phyloP scores from a whole-genome alignment of 2,113 vertebrate genomes.

The Eubucco bourcierii region DNA sequence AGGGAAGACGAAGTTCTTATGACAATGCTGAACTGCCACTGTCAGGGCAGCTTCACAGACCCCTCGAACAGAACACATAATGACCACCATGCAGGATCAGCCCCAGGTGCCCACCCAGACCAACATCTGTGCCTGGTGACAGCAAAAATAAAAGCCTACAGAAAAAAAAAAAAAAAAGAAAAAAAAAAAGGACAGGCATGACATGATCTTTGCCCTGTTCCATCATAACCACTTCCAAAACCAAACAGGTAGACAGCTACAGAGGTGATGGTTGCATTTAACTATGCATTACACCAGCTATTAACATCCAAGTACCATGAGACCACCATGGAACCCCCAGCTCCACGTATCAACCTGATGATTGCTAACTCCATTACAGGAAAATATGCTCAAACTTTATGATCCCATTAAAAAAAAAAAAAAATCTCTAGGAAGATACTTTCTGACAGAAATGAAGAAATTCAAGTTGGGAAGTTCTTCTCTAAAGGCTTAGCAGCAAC shows the following conservation, averaged over 20 bases:
- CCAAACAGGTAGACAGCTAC: neutral
- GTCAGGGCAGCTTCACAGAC: neutral
- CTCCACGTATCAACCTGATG: neutral
- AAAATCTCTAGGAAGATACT: neutral
- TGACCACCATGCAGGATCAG: neutral
- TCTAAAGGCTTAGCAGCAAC: neutral
- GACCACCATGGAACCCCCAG: neutral
- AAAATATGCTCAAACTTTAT: neutral
- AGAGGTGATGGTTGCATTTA: neutral
- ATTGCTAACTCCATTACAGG: neutral
- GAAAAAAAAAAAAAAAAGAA: neutral
- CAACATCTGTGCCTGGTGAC: neutral
- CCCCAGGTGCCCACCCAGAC: neutral
- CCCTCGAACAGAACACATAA: neutral
- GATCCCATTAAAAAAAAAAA: neutral
- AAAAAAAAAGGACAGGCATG: neutral
- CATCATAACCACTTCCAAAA: neutral
- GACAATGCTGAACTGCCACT: neutral
- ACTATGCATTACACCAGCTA: neutral
- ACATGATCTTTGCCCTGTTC: neutral
- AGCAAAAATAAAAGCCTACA: neutral
- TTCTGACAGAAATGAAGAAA: neutral
- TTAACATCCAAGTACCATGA: neutral
- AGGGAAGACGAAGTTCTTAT: neutral
- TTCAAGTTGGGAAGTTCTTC: neutral